These are phyloP conservation scores for Crocuta crocuta DNA, from an alignment of 2,113 vertebrate species.

Conservation along the genomic window DNA sequence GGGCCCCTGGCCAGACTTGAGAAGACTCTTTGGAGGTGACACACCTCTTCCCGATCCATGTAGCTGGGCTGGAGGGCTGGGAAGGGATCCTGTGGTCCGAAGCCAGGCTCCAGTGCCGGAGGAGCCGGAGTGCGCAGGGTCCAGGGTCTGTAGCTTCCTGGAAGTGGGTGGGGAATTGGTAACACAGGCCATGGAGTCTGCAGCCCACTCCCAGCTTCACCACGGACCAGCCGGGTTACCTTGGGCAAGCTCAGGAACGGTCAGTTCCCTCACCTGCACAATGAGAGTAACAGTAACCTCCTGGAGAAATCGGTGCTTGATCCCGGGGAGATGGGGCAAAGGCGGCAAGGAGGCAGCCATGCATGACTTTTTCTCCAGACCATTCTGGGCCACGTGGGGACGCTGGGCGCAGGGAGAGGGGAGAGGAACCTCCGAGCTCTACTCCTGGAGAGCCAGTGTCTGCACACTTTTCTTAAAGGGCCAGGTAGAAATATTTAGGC, in stretches of 20 bases:
- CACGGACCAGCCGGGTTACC: neutral
- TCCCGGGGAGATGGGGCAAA: neutral
- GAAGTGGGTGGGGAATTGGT: neutral
- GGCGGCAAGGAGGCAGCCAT: neutral
- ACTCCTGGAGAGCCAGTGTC: neutral
- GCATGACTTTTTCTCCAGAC: neutral
- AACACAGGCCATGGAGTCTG: neutral
- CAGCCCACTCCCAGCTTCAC: neutral
- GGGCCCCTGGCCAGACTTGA: neutral
- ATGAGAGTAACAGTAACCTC: neutral
- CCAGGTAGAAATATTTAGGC: neutral
- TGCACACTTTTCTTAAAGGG: neutral
- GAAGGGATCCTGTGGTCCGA: neutral
- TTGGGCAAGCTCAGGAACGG: neutral
- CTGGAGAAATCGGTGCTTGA: neutral
- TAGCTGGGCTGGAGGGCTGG: neutral
- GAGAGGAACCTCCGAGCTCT: neutral
- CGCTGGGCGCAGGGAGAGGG: rapidly evolving
- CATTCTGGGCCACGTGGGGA: neutral
- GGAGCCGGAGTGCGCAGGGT: rapidly evolving
- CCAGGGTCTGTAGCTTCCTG: neutral
- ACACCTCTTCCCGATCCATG: neutral
- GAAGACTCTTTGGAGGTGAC: too few species aligned
- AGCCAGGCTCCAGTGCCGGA: neutral
- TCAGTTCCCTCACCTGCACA: neutral